phyloP scores from a whole-genome alignment of 2,113 vertebrate species.

The Pedionomus torquatus region DNA sequence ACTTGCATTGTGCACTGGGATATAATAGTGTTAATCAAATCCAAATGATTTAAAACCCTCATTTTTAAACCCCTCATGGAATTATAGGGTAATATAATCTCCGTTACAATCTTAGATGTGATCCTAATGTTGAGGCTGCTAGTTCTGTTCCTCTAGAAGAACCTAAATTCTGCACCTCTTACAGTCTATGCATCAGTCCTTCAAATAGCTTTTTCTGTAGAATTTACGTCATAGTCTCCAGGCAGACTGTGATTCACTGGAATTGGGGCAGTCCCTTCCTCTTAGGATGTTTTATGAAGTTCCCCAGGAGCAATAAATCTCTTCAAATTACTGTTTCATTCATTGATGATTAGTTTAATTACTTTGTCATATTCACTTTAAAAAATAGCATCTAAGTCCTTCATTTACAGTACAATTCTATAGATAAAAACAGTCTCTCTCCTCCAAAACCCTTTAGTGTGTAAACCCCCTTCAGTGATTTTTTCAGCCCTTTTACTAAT shows the following conservation, averaged over 20 bases:
- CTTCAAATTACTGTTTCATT: not conserved
- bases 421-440: not conserved
- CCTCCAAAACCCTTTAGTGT: not conserved
- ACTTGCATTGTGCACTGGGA: not conserved
- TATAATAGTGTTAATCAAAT: not conserved
- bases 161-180: not conserved
- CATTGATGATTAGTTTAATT: not conserved
- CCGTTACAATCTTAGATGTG: not conserved
- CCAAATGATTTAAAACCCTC: not conserved
- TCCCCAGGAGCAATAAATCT: not conserved
- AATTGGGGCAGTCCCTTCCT: not conserved
- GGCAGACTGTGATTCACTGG: not conserved
- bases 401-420: not conserved
- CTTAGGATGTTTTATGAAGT: not conserved
- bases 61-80: not conserved
- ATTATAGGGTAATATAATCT: not conserved
- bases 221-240: not conserved
- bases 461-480: not conserved
- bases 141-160: not conserved
- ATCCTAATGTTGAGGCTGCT: not conserved
- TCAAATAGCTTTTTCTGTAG: not conserved
- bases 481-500: not conserved
- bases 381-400: not conserved
- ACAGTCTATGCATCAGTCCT: not conserved
- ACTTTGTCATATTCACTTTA: not conserved